Evolutionary conservation across 2,888 invertebrate species (phyloP).

Genomic region (Xestoiulus laeticollis): DNA sequence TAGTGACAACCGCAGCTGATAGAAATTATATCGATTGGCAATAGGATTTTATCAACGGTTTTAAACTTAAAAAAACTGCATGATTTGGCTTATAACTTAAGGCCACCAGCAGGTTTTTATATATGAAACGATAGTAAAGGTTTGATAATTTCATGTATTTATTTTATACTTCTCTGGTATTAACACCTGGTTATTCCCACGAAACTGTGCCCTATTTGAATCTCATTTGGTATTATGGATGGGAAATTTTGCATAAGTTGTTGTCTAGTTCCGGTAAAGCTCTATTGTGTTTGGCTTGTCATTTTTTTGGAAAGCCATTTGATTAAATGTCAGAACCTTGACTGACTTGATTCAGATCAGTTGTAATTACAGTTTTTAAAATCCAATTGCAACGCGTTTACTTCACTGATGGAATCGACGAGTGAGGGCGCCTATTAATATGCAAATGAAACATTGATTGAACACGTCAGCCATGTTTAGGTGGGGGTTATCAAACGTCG

Average conservation of each 20-base stretch:
- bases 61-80: too few relatives aligned
- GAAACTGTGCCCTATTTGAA: neutral
- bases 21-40: too few relatives aligned
- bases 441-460: slow-evolving; percentile 26
- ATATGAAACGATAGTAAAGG: neutral
- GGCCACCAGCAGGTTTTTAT: neutral
- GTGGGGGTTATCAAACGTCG: neutral
- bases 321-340: neutral
- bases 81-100: neutral
- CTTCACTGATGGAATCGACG: neutral
- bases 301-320: neutral
- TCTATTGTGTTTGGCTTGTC: neutral
- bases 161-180: neutral
- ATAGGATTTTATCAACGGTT: too few relatives aligned
- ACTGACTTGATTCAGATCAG: neutral
- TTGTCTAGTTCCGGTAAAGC: neutral
- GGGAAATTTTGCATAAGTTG: neutral
- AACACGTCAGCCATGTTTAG: neutral
- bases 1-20: neutral
- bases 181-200: neutral
- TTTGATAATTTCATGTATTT: neutral
- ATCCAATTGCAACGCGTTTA: neutral
- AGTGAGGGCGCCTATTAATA: neutral
- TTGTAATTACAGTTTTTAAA: slow-evolving; percentile 20
- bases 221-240: neutral